A percentile compares a stretch with the other conserved stretches of the same genome.
Conservation (phyloP, 2,888 invertebrate species). For the Spialia ferax region DNA sequence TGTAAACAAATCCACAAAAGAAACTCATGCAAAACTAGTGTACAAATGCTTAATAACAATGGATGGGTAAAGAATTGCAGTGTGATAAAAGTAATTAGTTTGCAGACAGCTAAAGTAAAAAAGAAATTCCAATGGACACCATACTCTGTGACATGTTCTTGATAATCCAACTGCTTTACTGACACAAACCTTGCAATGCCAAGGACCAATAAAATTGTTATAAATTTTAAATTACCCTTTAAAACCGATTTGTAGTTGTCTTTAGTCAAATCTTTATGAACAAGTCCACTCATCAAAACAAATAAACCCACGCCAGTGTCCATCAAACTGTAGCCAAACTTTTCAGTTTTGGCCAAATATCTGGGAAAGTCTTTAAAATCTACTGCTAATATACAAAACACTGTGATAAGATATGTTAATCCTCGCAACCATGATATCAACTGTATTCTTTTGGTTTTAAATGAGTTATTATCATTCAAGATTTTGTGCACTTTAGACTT, state of each 20-base stretch:
- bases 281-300: conserved; percentile 93
- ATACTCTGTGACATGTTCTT: conserved; percentile 96
- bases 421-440: conserved; percentile 90
- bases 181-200: conserved; percentile 88
- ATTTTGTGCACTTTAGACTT: conserved; percentile 44
- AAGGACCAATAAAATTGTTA: conserved; percentile 77
- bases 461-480: conserved; percentile 52
- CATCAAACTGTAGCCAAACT: conserved; percentile 96
- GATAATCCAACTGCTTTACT: conserved; percentile 91
- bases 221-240: conserved; percentile 67
- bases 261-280: conserved; percentile 79
- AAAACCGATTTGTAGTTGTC: conserved; percentile 62
- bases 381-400: conserved; percentile 95
- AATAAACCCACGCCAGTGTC: conserved; percentile 98
- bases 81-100: conserved; percentile 89
- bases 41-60: conserved; percentile 82
- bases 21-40: conserved; percentile 89
- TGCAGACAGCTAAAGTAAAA: conserved; percentile 95
- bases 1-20: conserved; percentile 88
- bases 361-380: conserved; percentile 96
- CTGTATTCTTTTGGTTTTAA: conserved; percentile 55
- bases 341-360: conserved; percentile 95
- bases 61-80: conserved; percentile 84
- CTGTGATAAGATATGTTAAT: conserved; percentile 90
- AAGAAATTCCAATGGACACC: conserved; percentile 99